Evolutionary conservation across 2,113 vertebrate species (phyloP).

Genomic region (Tetrax tetrax): DNA sequence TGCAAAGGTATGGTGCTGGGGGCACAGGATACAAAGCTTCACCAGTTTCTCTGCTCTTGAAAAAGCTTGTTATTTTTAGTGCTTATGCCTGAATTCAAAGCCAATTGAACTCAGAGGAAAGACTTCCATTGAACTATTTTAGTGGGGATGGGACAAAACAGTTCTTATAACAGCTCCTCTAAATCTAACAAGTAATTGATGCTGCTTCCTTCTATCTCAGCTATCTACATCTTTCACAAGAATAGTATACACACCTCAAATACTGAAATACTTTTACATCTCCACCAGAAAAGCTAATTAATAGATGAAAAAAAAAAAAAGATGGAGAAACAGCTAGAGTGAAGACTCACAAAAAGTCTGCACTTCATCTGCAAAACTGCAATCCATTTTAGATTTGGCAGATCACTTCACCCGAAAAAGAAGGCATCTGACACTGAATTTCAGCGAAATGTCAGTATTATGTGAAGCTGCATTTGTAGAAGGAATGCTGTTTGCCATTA

Average conservation of each 20-base stretch:
- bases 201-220: background rate
- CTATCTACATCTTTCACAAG: background rate
- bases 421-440: conserved; percentile 18
- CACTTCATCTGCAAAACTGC: background rate
- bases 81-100: conserved; percentile 38
- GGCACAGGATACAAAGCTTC: conserved; percentile 24
- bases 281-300: background rate
- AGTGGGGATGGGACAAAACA: conserved; percentile 19
- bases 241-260: background rate
- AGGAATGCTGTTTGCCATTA: background rate
- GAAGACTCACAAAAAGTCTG: background rate
- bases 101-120: conserved; percentile 8
- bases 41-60: conserved; percentile 6
- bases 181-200: background rate
- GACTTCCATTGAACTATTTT: conserved; percentile 51
- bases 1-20: background rate
- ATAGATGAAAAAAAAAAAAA: background rate
- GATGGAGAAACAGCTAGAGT: background rate
- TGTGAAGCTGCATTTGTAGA: background rate
- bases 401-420: background rate
- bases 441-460: conserved; percentile 2
- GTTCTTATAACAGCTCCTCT: background rate
- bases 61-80: conserved; percentile 60
- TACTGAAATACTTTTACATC: background rate
- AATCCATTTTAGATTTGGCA: conserved; percentile 34